phyloP scores from a whole-genome alignment of 2,797 vertebrate genomes.

The Liparis tanakae region DNA sequence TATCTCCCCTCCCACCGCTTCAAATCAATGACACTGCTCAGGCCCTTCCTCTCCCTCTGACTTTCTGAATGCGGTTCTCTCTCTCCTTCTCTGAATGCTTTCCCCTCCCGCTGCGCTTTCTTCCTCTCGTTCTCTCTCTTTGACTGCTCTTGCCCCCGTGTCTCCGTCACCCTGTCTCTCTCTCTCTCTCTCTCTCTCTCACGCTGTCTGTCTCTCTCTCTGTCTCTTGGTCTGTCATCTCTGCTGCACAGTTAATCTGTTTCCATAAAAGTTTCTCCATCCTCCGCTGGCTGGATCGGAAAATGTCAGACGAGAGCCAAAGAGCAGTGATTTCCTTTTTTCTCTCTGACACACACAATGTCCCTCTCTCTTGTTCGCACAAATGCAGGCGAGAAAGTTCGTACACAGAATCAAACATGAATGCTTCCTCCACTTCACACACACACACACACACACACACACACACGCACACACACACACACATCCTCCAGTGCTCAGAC shows the following conservation, averaged over 20 bases:
- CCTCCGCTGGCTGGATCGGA: constrained; percentile 67
- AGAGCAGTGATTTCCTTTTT: constrained; percentile 31
- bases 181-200: constrained; percentile 13
- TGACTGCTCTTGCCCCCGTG: constrained; percentile 45
- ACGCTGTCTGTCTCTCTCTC: background rate
- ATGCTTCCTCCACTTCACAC: constrained; percentile 20
- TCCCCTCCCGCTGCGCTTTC: constrained; percentile 51
- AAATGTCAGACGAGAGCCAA: constrained; percentile 80
- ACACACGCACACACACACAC: constrained; percentile 7
- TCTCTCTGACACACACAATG: constrained; percentile 33
- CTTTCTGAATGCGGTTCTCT: constrained; percentile 63
- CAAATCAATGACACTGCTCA: constrained; percentile 75
- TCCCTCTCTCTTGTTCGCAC: constrained; percentile 42
- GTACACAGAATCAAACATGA: constrained; percentile 31
- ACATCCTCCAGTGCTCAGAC: constrained; percentile 6
- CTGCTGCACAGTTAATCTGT: constrained; percentile 67
- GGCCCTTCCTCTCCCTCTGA: constrained; percentile 62
- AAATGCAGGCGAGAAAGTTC: constrained; percentile 30
- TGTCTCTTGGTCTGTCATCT: constrained; percentile 63
- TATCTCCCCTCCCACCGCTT: constrained; percentile 57
- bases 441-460: background rate
- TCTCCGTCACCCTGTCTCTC: constrained; percentile 13
- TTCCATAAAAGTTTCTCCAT: constrained; percentile 78
- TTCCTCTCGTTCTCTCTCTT: constrained; percentile 38
- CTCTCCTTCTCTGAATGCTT: constrained; percentile 64